Conservation (phyloP, 2,797 vertebrate species). For the Tinamus major region DNA sequence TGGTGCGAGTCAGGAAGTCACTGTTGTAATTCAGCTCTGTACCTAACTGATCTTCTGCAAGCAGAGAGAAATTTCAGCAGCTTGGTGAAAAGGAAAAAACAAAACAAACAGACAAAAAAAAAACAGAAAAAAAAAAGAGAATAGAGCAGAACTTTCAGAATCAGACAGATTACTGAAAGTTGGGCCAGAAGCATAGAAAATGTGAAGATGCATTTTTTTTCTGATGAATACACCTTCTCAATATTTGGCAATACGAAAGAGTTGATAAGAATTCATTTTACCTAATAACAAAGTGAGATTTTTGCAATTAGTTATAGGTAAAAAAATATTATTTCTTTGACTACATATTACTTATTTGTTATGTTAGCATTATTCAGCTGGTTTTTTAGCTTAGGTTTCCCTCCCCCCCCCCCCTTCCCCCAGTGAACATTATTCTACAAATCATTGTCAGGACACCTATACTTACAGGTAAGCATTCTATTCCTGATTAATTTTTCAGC, state of each 20-base stretch:
- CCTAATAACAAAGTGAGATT: neutral
- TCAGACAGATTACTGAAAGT: neutral
- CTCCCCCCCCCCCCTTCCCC: too few species aligned
- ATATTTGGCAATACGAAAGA: neutral
- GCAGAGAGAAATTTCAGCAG: slow-evolving; percentile 3
- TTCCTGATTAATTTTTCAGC: neutral
- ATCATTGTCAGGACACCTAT: neutral
- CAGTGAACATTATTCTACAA: neutral
- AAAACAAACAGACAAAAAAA: too few species aligned
- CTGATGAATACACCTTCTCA: neutral
- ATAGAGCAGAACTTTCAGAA: neutral
- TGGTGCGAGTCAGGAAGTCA: neutral
- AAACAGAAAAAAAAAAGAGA: neutral
- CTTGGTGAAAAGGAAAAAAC: neutral
- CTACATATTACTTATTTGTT: neutral
- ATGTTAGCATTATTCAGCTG: neutral
- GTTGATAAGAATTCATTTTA: neutral
- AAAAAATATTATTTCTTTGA: neutral
- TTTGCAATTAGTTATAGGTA: neutral
- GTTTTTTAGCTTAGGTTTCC: too few species aligned
- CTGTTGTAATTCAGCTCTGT: neutral
- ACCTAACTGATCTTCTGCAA: slow-evolving; percentile 45
- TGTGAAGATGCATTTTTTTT: neutral
- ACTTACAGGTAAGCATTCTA: neutral
- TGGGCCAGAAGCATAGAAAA: neutral